Conservation (phyloP, 2,888 invertebrate species). For the Eristalis intricaria region DNA sequence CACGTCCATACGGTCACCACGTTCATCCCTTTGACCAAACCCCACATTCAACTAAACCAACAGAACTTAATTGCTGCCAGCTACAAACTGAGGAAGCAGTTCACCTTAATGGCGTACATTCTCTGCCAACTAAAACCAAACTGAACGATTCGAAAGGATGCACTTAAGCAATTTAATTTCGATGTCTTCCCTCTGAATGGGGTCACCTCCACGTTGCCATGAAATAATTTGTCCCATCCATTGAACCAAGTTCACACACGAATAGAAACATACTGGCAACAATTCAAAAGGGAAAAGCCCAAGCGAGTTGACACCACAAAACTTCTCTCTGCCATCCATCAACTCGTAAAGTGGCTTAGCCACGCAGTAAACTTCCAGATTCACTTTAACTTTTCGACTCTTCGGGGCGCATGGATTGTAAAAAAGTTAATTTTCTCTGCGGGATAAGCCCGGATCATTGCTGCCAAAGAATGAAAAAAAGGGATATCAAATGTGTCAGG, state of each 20-base stretch:
- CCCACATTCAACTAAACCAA: no score
- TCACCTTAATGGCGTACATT: no score
- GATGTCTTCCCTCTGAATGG: not conserved
- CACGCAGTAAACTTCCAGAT: not conserved
- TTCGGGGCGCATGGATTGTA: not conserved
- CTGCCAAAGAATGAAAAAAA: not conserved
- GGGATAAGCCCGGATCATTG: slow-evolving; percentile 8
- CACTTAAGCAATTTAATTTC: not conserved
- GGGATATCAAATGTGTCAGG: slow-evolving; percentile 49
- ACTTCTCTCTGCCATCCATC: not conserved
- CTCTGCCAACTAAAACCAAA: no score
- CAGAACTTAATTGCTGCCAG: no score
- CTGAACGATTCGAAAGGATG: no score
- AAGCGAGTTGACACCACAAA: slow-evolving; percentile 7
- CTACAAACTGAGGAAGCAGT: no score
- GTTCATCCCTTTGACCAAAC: no score
- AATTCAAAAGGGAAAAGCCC: not conserved
- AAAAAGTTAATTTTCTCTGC: slow-evolving; percentile 24
- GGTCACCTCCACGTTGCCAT: not conserved
- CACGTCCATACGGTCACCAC: no score
- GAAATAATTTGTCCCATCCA: not conserved
- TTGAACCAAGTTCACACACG: not conserved
- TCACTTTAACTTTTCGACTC: slow-evolving; percentile 43
- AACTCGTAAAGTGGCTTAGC: not conserved
- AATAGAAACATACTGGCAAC: not conserved